phyloP scores from a whole-genome alignment of 2,888 invertebrate genomes.

The Drosophila longiperda region DNA sequence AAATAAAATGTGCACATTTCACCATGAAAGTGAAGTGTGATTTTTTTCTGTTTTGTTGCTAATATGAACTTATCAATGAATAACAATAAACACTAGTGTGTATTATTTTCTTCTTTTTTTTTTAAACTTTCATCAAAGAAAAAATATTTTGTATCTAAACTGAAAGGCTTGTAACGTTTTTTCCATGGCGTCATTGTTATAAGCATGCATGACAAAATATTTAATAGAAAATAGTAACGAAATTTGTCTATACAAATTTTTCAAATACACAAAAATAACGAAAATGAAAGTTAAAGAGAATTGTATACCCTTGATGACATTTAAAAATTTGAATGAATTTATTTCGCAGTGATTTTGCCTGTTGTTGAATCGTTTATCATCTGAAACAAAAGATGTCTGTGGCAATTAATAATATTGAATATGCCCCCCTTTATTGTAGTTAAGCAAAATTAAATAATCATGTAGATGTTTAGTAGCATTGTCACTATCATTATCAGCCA shows the following conservation, averaged over 20 bases:
- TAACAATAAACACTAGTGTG: conserved; percentile 3
- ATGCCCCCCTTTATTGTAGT: background rate
- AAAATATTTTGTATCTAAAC: conserved; percentile 9
- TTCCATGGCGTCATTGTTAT: conserved; percentile 23
- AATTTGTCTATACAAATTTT: conserved; percentile 41
- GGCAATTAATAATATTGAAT: background rate
- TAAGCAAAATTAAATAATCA: background rate
- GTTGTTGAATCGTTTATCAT: background rate
- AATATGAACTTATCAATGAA: conserved; percentile 19
- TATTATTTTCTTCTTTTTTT: background rate
- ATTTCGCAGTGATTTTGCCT: background rate
- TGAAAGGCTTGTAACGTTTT: conserved; percentile 3
- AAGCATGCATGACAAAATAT: conserved; percentile 27
- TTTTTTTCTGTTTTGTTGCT: background rate
- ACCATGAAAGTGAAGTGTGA: conserved; percentile 17
- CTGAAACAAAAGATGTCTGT: background rate
- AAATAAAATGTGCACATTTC: conserved; percentile 5
- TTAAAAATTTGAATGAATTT: background rate
- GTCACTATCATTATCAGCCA: conserved; percentile 1
- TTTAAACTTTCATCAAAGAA: conserved; percentile 23
- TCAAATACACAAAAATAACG: background rate
- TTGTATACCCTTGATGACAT: conserved; percentile 2
- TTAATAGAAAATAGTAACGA: conserved; percentile 44
- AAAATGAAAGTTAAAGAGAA: conserved; percentile 7
- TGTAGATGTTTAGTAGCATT: background rate